Conservation (phyloP, 2,797 vertebrate genomes). For the Sebastes minor region DNA sequence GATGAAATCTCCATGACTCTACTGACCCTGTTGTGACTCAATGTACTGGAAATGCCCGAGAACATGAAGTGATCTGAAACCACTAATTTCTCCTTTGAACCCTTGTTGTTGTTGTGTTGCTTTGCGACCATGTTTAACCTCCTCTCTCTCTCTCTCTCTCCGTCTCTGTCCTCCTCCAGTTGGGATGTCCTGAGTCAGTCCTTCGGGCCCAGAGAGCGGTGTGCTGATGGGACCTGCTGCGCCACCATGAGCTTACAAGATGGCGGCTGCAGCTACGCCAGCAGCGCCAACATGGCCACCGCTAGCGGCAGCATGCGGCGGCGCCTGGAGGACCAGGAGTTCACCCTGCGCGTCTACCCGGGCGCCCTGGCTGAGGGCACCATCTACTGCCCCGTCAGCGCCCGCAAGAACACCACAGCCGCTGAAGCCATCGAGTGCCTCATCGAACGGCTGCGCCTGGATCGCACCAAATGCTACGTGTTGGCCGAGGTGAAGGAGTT, state of each 20-base stretch:
- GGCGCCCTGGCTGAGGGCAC: slow-evolving; percentile 93
- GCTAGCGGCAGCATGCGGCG: slow-evolving; percentile 84
- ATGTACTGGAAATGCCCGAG: slow-evolving; percentile 23
- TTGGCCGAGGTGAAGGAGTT: slow-evolving; percentile 97
- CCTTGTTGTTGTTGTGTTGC: not conserved
- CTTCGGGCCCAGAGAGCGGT: slow-evolving; percentile 66
- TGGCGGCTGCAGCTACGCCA: slow-evolving; percentile 85
- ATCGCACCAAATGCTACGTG: slow-evolving; percentile 93
- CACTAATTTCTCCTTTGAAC: not conserved
- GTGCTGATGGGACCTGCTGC: slow-evolving; percentile 90
- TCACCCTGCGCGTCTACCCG: slow-evolving; percentile 91
- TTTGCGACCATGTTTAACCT: not conserved
- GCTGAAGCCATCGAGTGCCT: slow-evolving; percentile 95
- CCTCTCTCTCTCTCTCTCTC: not conserved
- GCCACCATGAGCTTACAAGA: slow-evolving; percentile 97
- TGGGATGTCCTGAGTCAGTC: slow-evolving; percentile 85
- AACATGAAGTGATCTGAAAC: slow-evolving; percentile 6
- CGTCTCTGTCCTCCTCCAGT: slow-evolving; percentile 60
- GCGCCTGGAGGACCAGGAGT: slow-evolving; percentile 95
- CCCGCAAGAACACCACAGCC: slow-evolving; percentile 92
- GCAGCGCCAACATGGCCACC: slow-evolving; percentile 68
- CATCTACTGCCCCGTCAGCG: slow-evolving; percentile 93
- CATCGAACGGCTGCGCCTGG: slow-evolving; percentile 89
- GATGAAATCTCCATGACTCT: slow-evolving; percentile 44
- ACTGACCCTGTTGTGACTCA: slow-evolving; percentile 46